A percentile compares a stretch with the other conserved stretches of the same genome.
Conservation (phyloP, 1,140 invertebrate species). For the Drosophila willistoni region DNA sequence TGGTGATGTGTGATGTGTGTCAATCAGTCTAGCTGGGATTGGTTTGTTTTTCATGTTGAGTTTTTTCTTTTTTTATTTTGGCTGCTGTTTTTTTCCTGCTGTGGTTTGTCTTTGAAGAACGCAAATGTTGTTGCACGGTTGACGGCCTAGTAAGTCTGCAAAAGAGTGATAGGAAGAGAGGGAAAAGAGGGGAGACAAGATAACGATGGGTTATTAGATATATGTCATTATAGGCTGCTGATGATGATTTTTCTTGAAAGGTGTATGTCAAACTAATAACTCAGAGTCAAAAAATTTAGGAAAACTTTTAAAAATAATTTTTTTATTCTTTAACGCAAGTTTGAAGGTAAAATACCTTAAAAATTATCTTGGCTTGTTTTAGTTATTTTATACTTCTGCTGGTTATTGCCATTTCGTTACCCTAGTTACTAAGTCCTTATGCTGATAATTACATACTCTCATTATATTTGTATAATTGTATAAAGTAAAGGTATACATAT, state of each 20-base stretch:
- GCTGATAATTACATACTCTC: neutral
- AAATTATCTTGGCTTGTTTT: neutral
- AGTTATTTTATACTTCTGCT: neutral
- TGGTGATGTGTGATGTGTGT: slow-evolving; percentile 60
- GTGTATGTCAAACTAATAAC: neutral
- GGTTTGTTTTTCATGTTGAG: slow-evolving; percentile 53
- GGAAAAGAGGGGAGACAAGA: slow-evolving; percentile 17
- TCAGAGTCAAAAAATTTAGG: neutral
- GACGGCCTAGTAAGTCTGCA: slow-evolving; percentile 61
- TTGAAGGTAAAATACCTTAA: neutral
- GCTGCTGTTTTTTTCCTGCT: slow-evolving; percentile 56
- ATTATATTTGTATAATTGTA: no score
- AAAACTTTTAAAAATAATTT: neutral
- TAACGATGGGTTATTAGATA: slow-evolving; percentile 47
- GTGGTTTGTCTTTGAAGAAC: slow-evolving; percentile 55
- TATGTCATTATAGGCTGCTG: slow-evolving; percentile 36
- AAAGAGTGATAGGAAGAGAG: slow-evolving; percentile 20
- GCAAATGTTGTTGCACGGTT: slow-evolving; percentile 38
- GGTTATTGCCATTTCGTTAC: neutral
- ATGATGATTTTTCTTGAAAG: slow-evolving; percentile 1
- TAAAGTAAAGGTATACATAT: no score
- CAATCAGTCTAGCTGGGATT: slow-evolving; percentile 75
- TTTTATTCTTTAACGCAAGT: neutral
- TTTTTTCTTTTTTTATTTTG: slow-evolving; percentile 32
- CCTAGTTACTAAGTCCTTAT: neutral